Evolutionary conservation across 2,113 vertebrate species (phyloP).

Genomic region (Platichthys stellatus): DNA sequence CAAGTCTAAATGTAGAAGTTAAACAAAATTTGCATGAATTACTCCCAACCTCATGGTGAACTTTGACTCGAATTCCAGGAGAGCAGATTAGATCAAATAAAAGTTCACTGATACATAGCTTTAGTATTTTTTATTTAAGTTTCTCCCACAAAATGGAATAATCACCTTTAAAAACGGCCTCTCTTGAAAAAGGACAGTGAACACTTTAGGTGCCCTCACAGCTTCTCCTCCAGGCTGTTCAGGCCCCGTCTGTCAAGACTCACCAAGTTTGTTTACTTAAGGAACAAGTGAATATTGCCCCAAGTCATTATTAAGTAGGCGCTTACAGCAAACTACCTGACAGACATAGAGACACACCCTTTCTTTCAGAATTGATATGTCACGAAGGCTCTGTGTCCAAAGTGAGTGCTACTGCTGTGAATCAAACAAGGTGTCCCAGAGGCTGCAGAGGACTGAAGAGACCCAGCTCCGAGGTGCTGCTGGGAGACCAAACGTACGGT

Average conservation of each 20-base stretch:
- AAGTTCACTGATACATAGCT: not conserved
- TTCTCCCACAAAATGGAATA: not conserved
- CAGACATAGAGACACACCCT: constrained; percentile 48
- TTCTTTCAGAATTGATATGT: constrained; percentile 42
- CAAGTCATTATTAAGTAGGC: constrained; percentile 47
- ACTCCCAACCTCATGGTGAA: not conserved
- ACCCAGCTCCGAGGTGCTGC: not conserved
- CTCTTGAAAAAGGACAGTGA: not conserved
- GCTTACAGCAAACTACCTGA: constrained; percentile 39
- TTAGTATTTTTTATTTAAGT: not conserved
- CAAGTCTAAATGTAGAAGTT: not conserved
- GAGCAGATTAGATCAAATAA: constrained; percentile 9
- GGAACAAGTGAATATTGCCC: constrained; percentile 34
- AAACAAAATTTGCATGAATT: not conserved
- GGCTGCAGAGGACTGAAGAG: not conserved
- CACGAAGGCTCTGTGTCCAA: constrained; percentile 14
- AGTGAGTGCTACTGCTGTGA: constrained; percentile 1
- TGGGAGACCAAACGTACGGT: not conserved
- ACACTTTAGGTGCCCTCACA: not conserved
- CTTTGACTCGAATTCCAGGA: not conserved
- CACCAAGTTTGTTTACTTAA: constrained; percentile 39
- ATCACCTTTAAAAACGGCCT: not conserved
- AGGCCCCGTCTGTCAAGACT: constrained; percentile 24
- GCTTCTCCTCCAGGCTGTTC: constrained; percentile 23
- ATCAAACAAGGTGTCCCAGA: constrained; percentile 5